Percentiles rank a stretch among this genome's conserved stretches.
Evolutionary conservation across 2,888 invertebrate species (phyloP).

Genomic region (Hipparchia semele): DNA sequence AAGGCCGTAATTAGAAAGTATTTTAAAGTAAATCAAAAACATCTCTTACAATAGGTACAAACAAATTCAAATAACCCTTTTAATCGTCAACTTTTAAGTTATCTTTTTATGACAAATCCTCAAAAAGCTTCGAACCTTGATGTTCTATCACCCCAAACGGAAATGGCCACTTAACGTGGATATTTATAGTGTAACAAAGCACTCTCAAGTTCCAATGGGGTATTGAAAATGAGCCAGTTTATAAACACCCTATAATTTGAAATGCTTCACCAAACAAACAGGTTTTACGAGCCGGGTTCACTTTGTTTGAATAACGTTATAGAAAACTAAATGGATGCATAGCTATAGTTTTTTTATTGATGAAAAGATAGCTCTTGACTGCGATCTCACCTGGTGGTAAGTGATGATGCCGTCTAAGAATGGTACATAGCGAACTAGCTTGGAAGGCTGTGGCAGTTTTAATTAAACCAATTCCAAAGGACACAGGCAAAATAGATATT

Average conservation of each 20-base stretch:
- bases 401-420: too few relatives aligned
- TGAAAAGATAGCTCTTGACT: not conserved
- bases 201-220: slow-evolving; percentile 9
- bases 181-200: slow-evolving; percentile 18
- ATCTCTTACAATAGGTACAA: not conserved
- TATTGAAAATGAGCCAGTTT: slow-evolving; percentile 17
- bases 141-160: slow-evolving; percentile 1
- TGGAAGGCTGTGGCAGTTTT: too few relatives aligned
- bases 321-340: not conserved
- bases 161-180: slow-evolving; percentile 7
- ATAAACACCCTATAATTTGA: slow-evolving; percentile 14
- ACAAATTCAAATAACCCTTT: not conserved
- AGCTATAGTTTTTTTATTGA: not conserved
- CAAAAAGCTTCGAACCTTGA: slow-evolving; percentile 9
- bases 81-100: not conserved
- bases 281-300: slow-evolving; percentile 25
- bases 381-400: too few relatives aligned
- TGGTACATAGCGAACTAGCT: too few relatives aligned
- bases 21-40: slow-evolving; percentile 9
- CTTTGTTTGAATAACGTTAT: not conserved
- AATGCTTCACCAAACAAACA: slow-evolving; percentile 27
- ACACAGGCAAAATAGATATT: not conserved
- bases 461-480: too few relatives aligned
- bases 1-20: slow-evolving; percentile 24
- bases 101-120: not conserved